phyloP scores from a whole-genome alignment of 1,140 invertebrate species.

The Muscidifurax raptorellus region DNA sequence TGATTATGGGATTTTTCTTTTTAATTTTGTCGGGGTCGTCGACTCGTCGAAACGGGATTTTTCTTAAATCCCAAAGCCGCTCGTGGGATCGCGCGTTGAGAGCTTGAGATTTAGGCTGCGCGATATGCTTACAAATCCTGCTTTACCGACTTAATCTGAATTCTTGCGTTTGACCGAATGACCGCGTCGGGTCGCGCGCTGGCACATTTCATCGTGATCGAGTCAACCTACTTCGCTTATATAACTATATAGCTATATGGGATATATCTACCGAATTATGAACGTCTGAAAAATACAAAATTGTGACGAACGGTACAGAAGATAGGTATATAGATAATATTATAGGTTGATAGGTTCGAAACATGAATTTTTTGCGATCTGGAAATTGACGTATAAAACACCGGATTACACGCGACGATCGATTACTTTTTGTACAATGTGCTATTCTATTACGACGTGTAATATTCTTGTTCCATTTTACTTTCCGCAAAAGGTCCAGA shows the following conservation, averaged over 20 bases:
- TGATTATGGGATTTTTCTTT: no score
- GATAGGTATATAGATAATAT: no score
- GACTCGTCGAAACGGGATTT: no score
- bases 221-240: neutral
- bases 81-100: no score
- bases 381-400: no score
- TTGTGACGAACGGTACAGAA: neutral
- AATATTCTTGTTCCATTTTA: conserved; percentile 14
- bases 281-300: neutral
- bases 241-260: no score
- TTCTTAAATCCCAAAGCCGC: no score
- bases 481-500: neutral
- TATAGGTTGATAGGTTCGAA: neutral
- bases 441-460: neutral
- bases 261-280: no score
- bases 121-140: neutral
- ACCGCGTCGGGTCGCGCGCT: neutral
- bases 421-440: neutral
- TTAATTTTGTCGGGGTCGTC: no score
- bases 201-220: neutral
- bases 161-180: neutral
- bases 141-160: neutral
- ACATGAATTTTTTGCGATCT: neutral
- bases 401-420: neutral
- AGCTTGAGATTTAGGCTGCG: neutral